phyloP scores from a whole-genome alignment of 2,888 invertebrate genomes.

The Theretra japonica region DNA sequence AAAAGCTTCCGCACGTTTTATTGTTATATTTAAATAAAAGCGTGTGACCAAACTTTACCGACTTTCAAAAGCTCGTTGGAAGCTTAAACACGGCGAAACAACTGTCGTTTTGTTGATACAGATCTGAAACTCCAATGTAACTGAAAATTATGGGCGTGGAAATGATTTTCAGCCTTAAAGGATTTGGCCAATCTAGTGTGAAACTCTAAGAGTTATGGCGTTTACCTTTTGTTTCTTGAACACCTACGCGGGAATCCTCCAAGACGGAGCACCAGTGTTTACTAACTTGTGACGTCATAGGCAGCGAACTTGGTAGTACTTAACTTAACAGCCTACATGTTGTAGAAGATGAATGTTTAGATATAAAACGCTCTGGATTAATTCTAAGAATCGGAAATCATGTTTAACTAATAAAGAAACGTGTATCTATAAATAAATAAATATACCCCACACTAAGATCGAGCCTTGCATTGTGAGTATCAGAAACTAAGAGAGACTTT shows the following conservation, averaged over 20 bases:
- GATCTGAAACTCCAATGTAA: slow-evolving; percentile 32
- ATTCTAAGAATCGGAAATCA: too few relatives aligned
- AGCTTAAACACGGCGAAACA: slow-evolving; percentile 42
- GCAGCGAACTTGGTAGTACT: too few relatives aligned
- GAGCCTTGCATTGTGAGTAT: too few relatives aligned
- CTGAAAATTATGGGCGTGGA: slow-evolving; percentile 19
- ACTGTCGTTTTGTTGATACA: slow-evolving; percentile 39
- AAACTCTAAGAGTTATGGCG: not conserved
- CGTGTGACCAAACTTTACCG: slow-evolving; percentile 38
- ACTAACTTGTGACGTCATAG: too few relatives aligned
- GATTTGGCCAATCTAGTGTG: not conserved
- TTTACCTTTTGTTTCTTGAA: not conserved
- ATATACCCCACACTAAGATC: too few relatives aligned
- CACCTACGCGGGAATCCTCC: not conserved
- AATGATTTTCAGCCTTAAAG: slow-evolving; percentile 9
- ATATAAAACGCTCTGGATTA: too few relatives aligned
- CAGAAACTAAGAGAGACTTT: too few relatives aligned
- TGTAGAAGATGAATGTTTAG: too few relatives aligned
- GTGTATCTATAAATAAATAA: too few relatives aligned
- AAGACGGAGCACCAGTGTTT: too few relatives aligned
- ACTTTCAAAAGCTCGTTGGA: slow-evolving; percentile 39
- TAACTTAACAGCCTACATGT: too few relatives aligned
- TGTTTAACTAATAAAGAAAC: too few relatives aligned
- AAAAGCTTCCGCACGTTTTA: slow-evolving; percentile 35
- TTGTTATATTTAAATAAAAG: slow-evolving; percentile 42